Evolutionary conservation across 1,140 invertebrate genomes (phyloP).

Genomic region (Lasioglossum albipes): DNA sequence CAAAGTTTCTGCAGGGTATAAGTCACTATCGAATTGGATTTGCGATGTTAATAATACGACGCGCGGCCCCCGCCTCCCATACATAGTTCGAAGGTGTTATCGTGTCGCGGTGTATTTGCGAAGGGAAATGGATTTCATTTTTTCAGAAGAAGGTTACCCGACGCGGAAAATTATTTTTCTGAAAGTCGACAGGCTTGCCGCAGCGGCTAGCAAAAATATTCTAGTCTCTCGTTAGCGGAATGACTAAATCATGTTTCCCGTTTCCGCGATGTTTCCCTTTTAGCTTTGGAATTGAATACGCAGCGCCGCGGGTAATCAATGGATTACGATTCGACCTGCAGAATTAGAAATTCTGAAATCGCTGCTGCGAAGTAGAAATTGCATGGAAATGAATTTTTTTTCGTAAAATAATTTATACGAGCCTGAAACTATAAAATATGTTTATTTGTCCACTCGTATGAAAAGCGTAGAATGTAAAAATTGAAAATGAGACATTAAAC

Average conservation of each 20-base stretch:
- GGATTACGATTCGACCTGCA: too few relatives aligned
- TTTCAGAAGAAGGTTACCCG: background rate
- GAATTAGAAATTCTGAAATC: too few relatives aligned
- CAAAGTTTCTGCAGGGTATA: constrained; percentile 59
- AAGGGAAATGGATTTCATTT: background rate
- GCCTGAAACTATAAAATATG: too few relatives aligned
- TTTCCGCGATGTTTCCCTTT: background rate
- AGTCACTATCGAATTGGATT: constrained; percentile 27
- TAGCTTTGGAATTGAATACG: too few relatives aligned
- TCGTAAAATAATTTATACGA: too few relatives aligned
- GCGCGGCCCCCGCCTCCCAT: background rate
- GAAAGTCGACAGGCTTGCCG: background rate
- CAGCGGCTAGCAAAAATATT: background rate
- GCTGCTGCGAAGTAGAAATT: too few relatives aligned
- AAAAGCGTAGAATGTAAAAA: too few relatives aligned
- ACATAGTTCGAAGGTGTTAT: too few relatives aligned
- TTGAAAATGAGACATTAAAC: too few relatives aligned
- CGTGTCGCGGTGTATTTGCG: background rate
- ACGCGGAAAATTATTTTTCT: background rate
- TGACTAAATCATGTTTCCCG: background rate
- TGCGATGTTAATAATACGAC: constrained; percentile 7
- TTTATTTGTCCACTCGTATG: too few relatives aligned
- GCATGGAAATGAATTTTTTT: too few relatives aligned
- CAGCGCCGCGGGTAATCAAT: too few relatives aligned
- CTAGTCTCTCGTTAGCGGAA: background rate